Conservation (phyloP, 2,797 vertebrate species). For the Lindbergichthys nudifrons region DNA sequence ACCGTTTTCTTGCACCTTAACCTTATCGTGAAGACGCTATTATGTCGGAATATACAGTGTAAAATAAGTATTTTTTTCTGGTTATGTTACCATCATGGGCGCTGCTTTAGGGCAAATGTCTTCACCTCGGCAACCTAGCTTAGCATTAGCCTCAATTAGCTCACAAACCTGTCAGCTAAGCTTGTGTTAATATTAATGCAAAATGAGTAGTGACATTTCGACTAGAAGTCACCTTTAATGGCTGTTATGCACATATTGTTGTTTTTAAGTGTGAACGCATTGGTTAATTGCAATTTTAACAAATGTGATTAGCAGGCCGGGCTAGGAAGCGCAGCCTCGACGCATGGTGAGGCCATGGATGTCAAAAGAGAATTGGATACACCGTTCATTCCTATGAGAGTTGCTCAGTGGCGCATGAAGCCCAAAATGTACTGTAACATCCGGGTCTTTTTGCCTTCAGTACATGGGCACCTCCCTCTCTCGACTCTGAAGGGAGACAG, state of each 20-base stretch:
- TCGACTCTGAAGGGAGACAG: too few relatives aligned
- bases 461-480: too few relatives aligned
- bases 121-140: background rate
- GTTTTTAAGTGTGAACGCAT: fast-evolving
- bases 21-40: fast-evolving
- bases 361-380: too few relatives aligned
- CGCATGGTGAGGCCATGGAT: slow-evolving; percentile 71
- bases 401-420: too few relatives aligned
- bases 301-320: slow-evolving; percentile 32
- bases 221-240: fast-evolving
- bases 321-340: slow-evolving; percentile 37
- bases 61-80: background rate
- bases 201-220: background rate
- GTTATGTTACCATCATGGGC: slow-evolving; percentile 25
- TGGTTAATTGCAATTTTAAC: too few relatives aligned
- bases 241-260: fast-evolving
- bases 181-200: fast-evolving
- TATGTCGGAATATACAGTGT: fast-evolving
- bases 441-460: too few relatives aligned
- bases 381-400: too few relatives aligned
- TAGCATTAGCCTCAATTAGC: slow-evolving; percentile 26
- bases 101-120: slow-evolving; percentile 5
- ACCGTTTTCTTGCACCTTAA: fast-evolving
- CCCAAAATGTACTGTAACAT: too few relatives aligned
- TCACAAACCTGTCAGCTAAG: background rate